Conservation (phyloP, 2,888 invertebrate genomes). For the Cryptosula pallasiana region DNA sequence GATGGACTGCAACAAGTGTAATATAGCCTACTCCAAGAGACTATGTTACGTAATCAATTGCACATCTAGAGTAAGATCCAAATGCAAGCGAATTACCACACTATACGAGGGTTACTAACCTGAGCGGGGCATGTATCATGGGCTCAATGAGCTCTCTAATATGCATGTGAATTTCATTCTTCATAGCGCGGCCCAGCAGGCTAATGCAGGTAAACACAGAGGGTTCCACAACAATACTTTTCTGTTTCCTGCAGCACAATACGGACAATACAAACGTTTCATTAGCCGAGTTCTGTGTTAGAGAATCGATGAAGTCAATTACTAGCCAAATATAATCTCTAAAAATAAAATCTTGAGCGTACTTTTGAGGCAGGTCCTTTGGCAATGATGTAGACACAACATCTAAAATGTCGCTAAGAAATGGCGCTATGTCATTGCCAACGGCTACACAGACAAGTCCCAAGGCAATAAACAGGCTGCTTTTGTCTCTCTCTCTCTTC, state of each 20-base stretch:
- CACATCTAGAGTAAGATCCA: too few species aligned
- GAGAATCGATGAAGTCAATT: too few species aligned
- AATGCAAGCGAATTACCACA: too few species aligned
- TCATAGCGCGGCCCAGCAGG: slow-evolving; percentile 79
- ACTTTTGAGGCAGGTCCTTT: slow-evolving; percentile 50
- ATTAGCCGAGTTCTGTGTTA: too few species aligned
- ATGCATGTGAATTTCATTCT: slow-evolving; percentile 62
- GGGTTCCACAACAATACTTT: slow-evolving; percentile 64
- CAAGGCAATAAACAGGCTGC: slow-evolving; percentile 80
- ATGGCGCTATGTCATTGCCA: slow-evolving; percentile 71
- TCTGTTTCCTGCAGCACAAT: slow-evolving; percentile 69
- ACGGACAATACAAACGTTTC: too few species aligned
- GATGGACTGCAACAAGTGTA: too few species aligned
- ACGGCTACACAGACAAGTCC: slow-evolving; percentile 87
- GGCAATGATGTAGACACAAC: slow-evolving; percentile 72
- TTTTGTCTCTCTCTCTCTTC: slow-evolving; percentile 66
- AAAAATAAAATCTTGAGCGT: too few species aligned
- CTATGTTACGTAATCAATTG: too few species aligned
- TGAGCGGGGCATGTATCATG: slow-evolving; percentile 86
- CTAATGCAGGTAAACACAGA: slow-evolving; percentile 90
- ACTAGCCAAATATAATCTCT: too few species aligned
- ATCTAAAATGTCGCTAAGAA: slow-evolving; percentile 80
- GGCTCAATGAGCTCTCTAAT: slow-evolving; percentile 74
- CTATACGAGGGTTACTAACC: too few species aligned
- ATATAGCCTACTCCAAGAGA: too few species aligned